These are phyloP conservation scores for Dendroctonus ponderosae DNA, from an alignment of 1,140 invertebrate species.

Conservation along the genomic window DNA sequence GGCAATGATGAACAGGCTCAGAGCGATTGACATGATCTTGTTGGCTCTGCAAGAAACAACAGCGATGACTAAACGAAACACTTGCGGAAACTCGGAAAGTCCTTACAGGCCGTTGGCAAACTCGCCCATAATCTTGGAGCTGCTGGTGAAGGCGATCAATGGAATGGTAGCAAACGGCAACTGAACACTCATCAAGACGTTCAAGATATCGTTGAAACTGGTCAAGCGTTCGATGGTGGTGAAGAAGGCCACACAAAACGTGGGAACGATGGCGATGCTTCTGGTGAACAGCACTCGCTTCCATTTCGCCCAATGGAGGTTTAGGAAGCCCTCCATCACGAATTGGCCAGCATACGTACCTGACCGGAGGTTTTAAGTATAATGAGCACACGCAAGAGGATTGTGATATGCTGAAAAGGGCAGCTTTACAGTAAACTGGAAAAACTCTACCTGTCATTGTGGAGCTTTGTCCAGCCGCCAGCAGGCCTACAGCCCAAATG, in stretches of 20 bases:
- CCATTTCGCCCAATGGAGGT: no score
- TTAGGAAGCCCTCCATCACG: no score
- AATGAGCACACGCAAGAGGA: no score
- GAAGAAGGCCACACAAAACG: no score
- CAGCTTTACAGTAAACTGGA: no score
- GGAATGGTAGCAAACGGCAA: conserved; percentile 82
- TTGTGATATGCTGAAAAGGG: no score
- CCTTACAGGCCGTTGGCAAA: conserved; percentile 73
- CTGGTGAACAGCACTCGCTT: no score
- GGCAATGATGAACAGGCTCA: conserved; percentile 20
- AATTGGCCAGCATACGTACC: no score
- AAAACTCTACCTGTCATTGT: conserved; percentile 79
- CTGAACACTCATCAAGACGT: conserved; percentile 86
- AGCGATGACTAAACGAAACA: neutral
- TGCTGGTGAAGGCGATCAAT: conserved; percentile 84
- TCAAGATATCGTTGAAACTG: conserved; percentile 86
- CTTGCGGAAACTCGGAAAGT: neutral
- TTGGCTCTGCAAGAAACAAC: conserved; percentile 10
- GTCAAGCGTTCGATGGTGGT: conserved; percentile 76
- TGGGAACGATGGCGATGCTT: no score
- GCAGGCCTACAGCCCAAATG: conserved; percentile 87
- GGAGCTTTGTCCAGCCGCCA: conserved; percentile 88
- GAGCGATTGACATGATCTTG: conserved; percentile 27
- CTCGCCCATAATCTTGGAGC: conserved; percentile 77
- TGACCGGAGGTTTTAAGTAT: no score